Conservation (phyloP, 2,113 vertebrate species). For the Pomatostomus ruficeps region DNA sequence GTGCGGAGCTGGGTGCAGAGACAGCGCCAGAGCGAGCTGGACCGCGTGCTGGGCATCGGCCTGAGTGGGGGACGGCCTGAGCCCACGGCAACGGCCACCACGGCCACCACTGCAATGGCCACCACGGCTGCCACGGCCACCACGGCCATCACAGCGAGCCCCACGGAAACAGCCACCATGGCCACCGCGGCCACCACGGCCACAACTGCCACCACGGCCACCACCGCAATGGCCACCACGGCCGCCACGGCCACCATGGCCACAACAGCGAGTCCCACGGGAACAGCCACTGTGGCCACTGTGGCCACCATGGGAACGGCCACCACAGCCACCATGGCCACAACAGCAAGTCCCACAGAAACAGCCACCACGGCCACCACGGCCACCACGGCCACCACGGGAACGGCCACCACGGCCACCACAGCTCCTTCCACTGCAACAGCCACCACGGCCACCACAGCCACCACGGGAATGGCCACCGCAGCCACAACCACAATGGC, state of each 20-base stretch:
- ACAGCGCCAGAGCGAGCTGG: constrained; percentile 39
- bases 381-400: background rate
- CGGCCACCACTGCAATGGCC: accelerated
- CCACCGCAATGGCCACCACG: no score
- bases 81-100: background rate
- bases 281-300: accelerated
- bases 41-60: background rate
- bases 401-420: no score
- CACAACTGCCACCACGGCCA: no score
- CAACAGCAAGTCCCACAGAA: no score
- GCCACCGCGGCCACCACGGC: no score
- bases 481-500: no score
- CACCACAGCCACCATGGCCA: background rate
- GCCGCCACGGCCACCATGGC: no score
- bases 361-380: no score
- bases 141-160: no score
- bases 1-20: constrained; percentile 48
- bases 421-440: accelerated
- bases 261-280: accelerated
- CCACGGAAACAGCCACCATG: background rate
- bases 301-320: accelerated
- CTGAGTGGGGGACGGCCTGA: background rate
- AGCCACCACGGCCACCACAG: accelerated
- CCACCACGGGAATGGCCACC: no score
- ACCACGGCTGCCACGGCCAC: accelerated